Evolutionary conservation across 2,113 vertebrate species (phyloP).

Genomic region (Dicrurus megarhynchus): DNA sequence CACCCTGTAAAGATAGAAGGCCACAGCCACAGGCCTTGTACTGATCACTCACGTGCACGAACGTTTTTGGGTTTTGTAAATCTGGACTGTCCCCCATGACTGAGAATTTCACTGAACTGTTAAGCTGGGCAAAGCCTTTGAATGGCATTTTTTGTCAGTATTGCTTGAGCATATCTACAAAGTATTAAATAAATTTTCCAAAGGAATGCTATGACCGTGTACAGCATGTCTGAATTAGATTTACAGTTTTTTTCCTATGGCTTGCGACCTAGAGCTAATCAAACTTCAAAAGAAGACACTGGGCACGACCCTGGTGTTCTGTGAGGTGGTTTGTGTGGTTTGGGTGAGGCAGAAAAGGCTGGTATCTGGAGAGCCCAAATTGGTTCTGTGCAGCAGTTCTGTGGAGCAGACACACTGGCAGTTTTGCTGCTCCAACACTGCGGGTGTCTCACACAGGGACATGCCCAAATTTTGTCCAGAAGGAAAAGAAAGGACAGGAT

Average conservation of each 20-base stretch:
- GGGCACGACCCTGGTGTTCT: background rate
- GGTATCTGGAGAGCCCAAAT: background rate
- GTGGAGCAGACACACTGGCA: fast-evolving
- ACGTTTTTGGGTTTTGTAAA: conserved; percentile 27
- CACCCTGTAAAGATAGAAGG: background rate
- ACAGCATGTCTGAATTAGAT: conserved; percentile 15
- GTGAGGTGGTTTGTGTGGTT: background rate
- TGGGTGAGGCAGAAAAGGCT: background rate
- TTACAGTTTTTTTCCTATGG: background rate
- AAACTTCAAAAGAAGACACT: background rate
- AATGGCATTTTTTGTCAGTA: conserved; percentile 9
- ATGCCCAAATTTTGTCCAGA: background rate
- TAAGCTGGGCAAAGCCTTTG: conserved; percentile 21
- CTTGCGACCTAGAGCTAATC: background rate
- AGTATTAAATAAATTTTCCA: conserved; percentile 47
- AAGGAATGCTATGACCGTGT: conserved; percentile 27
- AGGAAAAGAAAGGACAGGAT: background rate
- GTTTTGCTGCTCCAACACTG: background rate
- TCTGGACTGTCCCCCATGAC: background rate
- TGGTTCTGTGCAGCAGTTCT: background rate
- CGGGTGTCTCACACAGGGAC: fast-evolving
- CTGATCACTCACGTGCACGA: background rate
- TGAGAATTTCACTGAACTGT: conserved; percentile 13
- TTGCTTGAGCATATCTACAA: conserved; percentile 39
- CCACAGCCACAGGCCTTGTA: background rate